These are phyloP conservation scores for Emydura subglobosa DNA, from an alignment of 2,113 vertebrate genomes.

Conservation along the genomic window DNA sequence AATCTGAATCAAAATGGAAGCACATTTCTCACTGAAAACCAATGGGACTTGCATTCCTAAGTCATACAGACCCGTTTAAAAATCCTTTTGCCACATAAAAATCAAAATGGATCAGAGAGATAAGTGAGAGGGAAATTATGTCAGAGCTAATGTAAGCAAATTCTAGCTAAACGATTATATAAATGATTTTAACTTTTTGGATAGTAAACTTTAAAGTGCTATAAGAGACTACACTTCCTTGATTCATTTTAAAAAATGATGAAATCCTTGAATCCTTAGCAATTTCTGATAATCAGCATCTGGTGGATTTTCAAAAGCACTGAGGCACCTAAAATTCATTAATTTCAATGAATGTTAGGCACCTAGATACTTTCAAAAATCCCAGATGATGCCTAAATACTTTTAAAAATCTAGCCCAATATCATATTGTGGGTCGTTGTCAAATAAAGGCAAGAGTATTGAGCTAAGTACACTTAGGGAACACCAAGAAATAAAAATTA, in stretches of 20 bases:
- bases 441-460: not conserved
- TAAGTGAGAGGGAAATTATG: not conserved
- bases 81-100: not conserved
- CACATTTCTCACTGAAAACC: not conserved
- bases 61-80: not conserved
- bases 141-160: slow-evolving; percentile 55
- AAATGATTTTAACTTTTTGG: slow-evolving; percentile 31
- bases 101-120: not conserved
- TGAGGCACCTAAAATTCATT: not conserved
- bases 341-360: not conserved
- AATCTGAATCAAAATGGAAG: not conserved
- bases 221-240: slow-evolving; percentile 27
- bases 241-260: slow-evolving; percentile 22
- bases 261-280: slow-evolving; percentile 2
- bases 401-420: not conserved
- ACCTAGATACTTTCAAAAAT: not conserved
- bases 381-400: not conserved
- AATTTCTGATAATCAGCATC: not conserved
- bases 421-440: not conserved
- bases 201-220: slow-evolving; percentile 41
- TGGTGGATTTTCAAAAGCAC: not conserved
- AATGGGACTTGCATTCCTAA: not conserved
- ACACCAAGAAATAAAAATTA: not conserved
- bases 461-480: not conserved
- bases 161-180: slow-evolving; percentile 48